Evolutionary conservation across 2,888 invertebrate genomes (phyloP), one percentile per base, ranked within the genome.

Genomic region (Metellina segmentata): DNA sequence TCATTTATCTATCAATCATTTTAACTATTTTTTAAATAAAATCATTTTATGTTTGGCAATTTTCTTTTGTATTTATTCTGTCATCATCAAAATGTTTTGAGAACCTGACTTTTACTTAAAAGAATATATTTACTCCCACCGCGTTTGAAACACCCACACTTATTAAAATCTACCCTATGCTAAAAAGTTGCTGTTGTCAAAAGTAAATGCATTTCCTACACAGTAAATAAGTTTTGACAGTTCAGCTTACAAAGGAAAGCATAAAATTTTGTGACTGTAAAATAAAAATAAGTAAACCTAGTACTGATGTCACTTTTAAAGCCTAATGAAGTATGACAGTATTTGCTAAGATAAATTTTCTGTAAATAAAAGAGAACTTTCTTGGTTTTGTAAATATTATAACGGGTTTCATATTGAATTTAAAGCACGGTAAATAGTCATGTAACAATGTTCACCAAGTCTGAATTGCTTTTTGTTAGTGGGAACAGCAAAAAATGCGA

Each of bases 181-280:
- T 61, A 61, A 4, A 16, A 16, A 20, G 19, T n/a, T 19, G 1
- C 34, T 11, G 0, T 53, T 61, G 79, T 79, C 79, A 79, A 79
- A 79, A 79, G 61, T 20, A 34, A 61, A 53, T 34, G 79, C 13
- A 34, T 69, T 34, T n/a, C 4, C 79, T 6, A 8, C 34, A 4
- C 13, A 9, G 34, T 61, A 79, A 79, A 79, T 79, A 16, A 13
- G 16, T 61, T 51, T 20, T 79, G 79, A 79, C 79, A 79, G 13
- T 61, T 61, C 13, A 61, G 79, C 53, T 79, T 19, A 20, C 53
- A 16, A 79, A 79, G 48, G 61, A 61, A 20, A 20, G 61, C 20
- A 7, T 61, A 61, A 34, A 79, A 79, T 79, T 61, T 69, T 61
- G n/a, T n/a, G 61, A 8, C 9, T 61, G 9, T 61, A 5, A 16